These are phyloP conservation scores for Ephydatia muelleri DNA, from an alignment of 37 sponge, comb jelly and placozoan genomes.

Conservation along the genomic window DNA sequence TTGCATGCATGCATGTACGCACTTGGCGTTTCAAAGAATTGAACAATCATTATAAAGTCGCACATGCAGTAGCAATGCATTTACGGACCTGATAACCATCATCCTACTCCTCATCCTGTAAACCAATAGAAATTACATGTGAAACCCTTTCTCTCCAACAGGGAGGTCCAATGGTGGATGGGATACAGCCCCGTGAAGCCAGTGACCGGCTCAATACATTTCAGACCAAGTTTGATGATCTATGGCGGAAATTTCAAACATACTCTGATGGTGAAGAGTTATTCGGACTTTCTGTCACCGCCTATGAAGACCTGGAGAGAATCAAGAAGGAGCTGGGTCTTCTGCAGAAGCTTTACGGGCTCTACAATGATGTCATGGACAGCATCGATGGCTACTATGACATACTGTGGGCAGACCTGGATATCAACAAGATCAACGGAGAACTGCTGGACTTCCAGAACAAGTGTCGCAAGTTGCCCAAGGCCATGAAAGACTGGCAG, in stretches of 20 bases:
- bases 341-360: constrained; percentile 96
- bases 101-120: background rate
- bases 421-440: constrained; percentile 98
- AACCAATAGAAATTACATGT: background rate
- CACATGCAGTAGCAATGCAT: no score
- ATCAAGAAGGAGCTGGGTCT: constrained; percentile 94
- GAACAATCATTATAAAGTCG: no score
- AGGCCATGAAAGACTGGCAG: constrained; percentile 97
- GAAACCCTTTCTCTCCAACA: background rate
- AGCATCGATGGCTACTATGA: constrained; percentile 99
- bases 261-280: constrained; percentile 93
- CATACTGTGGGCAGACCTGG: constrained; percentile 94
- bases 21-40: no score
- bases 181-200: constrained; percentile 93
- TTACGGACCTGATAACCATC: no score
- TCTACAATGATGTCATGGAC: constrained; percentile 97
- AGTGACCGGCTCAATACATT: constrained; percentile 66
- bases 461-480: constrained; percentile 98
- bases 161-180: constrained; percentile 92
- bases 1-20: no score
- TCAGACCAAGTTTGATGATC: constrained; percentile 87
- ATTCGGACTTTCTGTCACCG: constrained; percentile 91
- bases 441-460: constrained; percentile 99
- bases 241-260: constrained; percentile 91
- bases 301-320: constrained; percentile 76